phyloP scores from a whole-genome alignment of 1,140 invertebrate species.

The Papilio machaon region DNA sequence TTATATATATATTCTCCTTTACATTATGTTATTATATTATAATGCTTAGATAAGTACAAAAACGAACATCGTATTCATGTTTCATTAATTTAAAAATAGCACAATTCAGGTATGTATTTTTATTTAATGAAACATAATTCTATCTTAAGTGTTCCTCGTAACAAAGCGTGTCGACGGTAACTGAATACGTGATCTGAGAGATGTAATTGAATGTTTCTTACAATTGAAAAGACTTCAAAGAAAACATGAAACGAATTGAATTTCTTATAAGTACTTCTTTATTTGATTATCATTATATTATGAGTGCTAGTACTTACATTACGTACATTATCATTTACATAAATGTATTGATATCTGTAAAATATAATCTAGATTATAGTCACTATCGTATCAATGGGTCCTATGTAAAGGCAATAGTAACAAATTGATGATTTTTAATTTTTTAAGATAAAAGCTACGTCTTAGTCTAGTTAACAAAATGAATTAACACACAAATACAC shows the following conservation, averaged over 20 bases:
- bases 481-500: no score
- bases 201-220: slow-evolving; percentile 7
- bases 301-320: not conserved
- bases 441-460: no score
- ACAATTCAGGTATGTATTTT: not conserved
- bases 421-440: no score
- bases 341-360: no score
- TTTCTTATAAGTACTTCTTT: not conserved
- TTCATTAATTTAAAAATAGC: not conserved
- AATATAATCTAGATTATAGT: no score
- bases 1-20: no score
- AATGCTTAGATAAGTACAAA: no score
- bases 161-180: slow-evolving; percentile 3
- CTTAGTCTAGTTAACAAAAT: no score
- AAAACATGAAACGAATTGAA: not conserved
- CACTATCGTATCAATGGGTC: no score
- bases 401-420: no score
- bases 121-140: not conserved
- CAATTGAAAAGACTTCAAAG: not conserved
- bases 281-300: not conserved
- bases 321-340: not conserved
- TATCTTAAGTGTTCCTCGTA: slow-evolving; percentile 1
- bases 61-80: not conserved
- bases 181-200: slow-evolving; percentile 7
- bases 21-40: no score